Evolutionary conservation across 1,140 invertebrate genomes (phyloP), one percentile per base, ranked within the genome.

Genomic region (Drosophila littoralis): DNA sequence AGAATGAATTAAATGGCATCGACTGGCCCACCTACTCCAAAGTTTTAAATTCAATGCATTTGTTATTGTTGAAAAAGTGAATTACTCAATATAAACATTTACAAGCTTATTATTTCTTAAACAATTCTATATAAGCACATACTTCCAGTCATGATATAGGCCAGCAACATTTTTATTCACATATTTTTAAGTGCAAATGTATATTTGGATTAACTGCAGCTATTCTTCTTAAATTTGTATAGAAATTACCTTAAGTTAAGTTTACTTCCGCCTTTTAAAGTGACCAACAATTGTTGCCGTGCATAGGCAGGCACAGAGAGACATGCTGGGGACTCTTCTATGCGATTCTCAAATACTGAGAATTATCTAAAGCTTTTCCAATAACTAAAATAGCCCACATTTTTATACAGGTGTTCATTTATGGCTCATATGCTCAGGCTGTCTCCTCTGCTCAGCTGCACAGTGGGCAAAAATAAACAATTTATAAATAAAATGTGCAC

Each of bases 1-100:
- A 17, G 42, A 45, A 45, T 57, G 22, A 55, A 66, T 63, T 51
- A 28, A 51, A 63, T 66, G 22, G 38, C 42, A 66, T 57, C 15
- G 32, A 15, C 36, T 15, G 12, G 6, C 28, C 36, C 13, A 35
- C n/a, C 22, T 9, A 58, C 7, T 3, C 4, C 7, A 43, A n/a
- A 10, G 33, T 51, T 51, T 4, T 5, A n/a, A 35, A 13, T 35
- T 2, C 2, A 52, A 52, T 13, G 32, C 15, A 52, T 15, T 35
- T 12, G 28, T 50, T n/a, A 50, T 50, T n/a, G 28, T 4, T 7
- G 12, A n/a, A n/a, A 28, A 42, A 42, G n/a, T 42, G 40, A 42
- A 42, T 42, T 13, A 42, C 40, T 32, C n/a, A n/a, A n/a, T 12
- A 50, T 32, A 28, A 50, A 32, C 32, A 28, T 48, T 48, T 12